Conservation (phyloP, 2,888 invertebrate genomes). For the Epinotia demarniana region DNA sequence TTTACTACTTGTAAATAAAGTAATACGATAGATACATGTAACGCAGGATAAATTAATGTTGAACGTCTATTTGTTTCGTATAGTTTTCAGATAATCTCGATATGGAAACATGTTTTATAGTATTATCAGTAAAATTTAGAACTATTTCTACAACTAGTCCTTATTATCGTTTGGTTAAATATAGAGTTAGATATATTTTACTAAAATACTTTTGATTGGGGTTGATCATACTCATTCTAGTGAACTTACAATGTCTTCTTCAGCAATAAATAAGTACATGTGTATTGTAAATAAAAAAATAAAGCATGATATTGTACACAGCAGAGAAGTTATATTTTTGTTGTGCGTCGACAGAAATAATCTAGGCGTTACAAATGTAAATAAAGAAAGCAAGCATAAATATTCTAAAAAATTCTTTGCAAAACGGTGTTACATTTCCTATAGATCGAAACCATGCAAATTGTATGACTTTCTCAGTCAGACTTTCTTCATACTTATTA, state of each 20-base stretch:
- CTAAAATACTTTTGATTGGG: constrained; percentile 66
- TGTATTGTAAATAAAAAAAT: constrained; percentile 79
- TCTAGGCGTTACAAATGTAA: constrained; percentile 63
- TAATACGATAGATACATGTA: constrained; percentile 57
- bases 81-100: constrained; percentile 52
- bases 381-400: constrained; percentile 34
- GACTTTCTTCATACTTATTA: constrained; percentile 34
- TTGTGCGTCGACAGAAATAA: constrained; percentile 71
- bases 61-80: constrained; percentile 53
- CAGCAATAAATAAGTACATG: constrained; percentile 80
- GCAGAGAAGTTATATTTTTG: constrained; percentile 82
- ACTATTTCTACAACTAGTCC: constrained; percentile 83
- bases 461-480: constrained; percentile 21
- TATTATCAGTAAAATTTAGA: constrained; percentile 67
- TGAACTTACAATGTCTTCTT: constrained; percentile 74
- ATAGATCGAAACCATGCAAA: constrained; percentile 18
- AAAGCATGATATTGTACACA: constrained; percentile 69
- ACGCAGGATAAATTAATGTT: constrained; percentile 51
- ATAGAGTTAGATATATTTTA: constrained; percentile 76
- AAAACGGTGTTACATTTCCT: constrained; percentile 41
- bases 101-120: constrained; percentile 60
- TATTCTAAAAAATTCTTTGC: constrained; percentile 41
- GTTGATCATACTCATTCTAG: constrained; percentile 69
- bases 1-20: constrained; percentile 76
- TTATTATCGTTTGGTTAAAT: constrained; percentile 74